Evolutionary conservation across 1,140 invertebrate species (phyloP).

Genomic region (Tetramorium alpestre): DNA sequence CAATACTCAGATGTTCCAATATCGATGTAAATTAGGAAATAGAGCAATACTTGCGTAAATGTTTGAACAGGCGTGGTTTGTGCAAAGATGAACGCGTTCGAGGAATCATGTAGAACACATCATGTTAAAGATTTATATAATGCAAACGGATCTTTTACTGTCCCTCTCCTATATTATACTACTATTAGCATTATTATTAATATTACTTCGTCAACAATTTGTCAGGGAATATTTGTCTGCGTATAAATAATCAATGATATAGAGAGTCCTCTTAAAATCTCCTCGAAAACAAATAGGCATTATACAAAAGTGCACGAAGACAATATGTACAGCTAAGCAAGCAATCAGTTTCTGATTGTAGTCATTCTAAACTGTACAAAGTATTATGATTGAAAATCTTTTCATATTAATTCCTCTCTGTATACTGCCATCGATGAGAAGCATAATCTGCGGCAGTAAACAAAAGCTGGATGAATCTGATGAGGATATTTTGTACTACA

Average conservation of each 20-base stretch:
- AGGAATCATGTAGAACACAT: not conserved
- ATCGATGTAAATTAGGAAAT: not conserved
- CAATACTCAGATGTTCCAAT: not conserved
- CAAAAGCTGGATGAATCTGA: constrained; percentile 27
- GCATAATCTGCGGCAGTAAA: constrained; percentile 30
- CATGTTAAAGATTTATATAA: not conserved
- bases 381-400: constrained; percentile 15
- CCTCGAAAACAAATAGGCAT: constrained; percentile 25
- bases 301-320: constrained; percentile 8
- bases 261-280: constrained; percentile 15
- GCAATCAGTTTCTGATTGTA: not conserved
- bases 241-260: constrained; percentile 14
- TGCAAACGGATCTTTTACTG: not conserved
- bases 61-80: not conserved
- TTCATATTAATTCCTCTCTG: not conserved
- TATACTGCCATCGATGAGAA: constrained; percentile 54
- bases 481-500: constrained; percentile 43
- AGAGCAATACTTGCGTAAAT: not conserved
- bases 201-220: not conserved
- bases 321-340: constrained; percentile 15
- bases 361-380: not conserved
- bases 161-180: not conserved
- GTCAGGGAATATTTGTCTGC: not conserved
- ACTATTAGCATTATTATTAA: not conserved
- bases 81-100: not conserved